Base-by-base conservation (phyloP, 2,888 invertebrate genomes). In the Spialia ferax region DNA sequence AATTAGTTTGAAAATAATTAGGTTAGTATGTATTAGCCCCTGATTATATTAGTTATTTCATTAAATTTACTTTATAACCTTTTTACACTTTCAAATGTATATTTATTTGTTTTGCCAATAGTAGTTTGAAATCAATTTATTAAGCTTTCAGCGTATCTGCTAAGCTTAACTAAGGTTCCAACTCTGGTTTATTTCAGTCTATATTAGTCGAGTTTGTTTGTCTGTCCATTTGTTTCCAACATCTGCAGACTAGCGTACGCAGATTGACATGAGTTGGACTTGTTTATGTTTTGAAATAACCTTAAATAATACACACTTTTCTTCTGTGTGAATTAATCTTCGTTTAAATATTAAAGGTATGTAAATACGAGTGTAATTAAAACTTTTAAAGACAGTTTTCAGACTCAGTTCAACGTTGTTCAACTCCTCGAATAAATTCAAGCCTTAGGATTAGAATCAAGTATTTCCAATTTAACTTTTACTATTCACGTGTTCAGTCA, bases 161-260 rank as follows among this genome's bases (percentile, higher is more conserved):
- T 48, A 22, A n/a, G 32, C 48, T 32, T 32, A 29, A 23, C 23
- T 60, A 45, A 60, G 18, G 42, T 60, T 45, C 15, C 13, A 18
- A 23, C 26, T 57, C 57, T 61, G 60, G 26, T 61, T 61, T n/a
- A 32, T 48, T 20, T 61, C 48, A 20, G 23, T 48, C 48, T 59
- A 48, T 48, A 45, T 13, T 61, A 20, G 45, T 15, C 45, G 29
- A 32, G 48, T 61, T 48, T 48, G 60, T 61, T 26, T 20, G 48
- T 60, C 42, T 23, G 42, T 29, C 26, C 60, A 61, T 61, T 61
- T 61, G 60, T 61, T 29, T 61, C 48, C 60, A 18, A 29, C 60
- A 48, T 48, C 60, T 61, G 60, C 60, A 48, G 5, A 48, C 48
- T 48, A 29, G 48, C 60, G 60, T 48, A n/a, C 32, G 18, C 8